These are phyloP conservation scores for Ophion ellenae DNA, from an alignment of 2,888 invertebrate genomes.

Conservation along the genomic window DNA sequence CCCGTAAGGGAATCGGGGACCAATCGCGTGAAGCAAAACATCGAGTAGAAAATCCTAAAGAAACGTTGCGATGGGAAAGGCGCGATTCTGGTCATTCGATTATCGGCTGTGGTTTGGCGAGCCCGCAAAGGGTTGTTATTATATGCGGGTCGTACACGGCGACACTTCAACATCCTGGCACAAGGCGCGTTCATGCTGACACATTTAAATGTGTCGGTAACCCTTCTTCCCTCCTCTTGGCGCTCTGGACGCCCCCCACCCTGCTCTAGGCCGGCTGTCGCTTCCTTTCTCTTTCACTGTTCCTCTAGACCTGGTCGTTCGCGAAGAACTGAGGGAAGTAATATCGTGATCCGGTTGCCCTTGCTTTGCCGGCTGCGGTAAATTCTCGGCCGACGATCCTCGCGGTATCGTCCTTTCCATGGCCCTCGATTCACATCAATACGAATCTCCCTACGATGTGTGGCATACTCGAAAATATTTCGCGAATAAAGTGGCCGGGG, in stretches of 20 bases:
- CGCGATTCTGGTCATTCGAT: slow-evolving; percentile 59
- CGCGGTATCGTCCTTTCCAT: slow-evolving; percentile 42
- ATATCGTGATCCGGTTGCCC: slow-evolving; percentile 64
- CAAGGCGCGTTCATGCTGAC: slow-evolving; percentile 23
- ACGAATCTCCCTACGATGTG: background rate
- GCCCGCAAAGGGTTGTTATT: slow-evolving; percentile 52
- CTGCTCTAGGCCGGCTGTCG: background rate
- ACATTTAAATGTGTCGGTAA: slow-evolving; percentile 45
- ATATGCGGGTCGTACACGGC: slow-evolving; percentile 14
- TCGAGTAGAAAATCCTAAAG: slow-evolving; percentile 32
- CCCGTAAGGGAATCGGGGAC: slow-evolving; percentile 6
- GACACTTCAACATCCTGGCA: slow-evolving; percentile 20
- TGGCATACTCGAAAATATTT: background rate
- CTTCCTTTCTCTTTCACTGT: slow-evolving; percentile 27
- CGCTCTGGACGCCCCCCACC: background rate
- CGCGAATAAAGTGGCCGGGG: no score
- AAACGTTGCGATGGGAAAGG: slow-evolving; percentile 47
- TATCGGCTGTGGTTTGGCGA: slow-evolving; percentile 58
- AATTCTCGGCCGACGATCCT: slow-evolving; percentile 29
- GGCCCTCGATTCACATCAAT: slow-evolving; percentile 50
- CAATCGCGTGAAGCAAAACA: slow-evolving; percentile 36
- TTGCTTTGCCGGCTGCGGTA: slow-evolving; percentile 53
- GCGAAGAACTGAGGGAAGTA: slow-evolving; percentile 45
- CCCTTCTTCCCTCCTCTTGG: background rate
- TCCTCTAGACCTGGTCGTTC: slow-evolving; percentile 41